Evolutionary conservation across 1,140 invertebrate species (phyloP), one percentile per base, ranked within the genome.

Genomic region (Trichomalopsis sarcophagae): DNA sequence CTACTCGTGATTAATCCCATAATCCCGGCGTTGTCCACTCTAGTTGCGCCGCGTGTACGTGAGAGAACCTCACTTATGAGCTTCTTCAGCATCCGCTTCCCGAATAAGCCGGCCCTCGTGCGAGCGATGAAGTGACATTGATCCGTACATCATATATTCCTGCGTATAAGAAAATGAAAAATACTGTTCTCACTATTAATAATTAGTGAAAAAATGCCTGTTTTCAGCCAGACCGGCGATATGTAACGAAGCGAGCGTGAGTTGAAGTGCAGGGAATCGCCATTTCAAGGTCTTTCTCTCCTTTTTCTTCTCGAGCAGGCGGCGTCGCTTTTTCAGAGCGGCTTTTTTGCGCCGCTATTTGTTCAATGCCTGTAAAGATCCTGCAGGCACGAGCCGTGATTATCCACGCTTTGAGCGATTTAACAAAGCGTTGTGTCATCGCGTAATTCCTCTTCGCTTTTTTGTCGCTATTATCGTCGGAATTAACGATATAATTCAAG

Each of bases 1-100:
- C 92, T 91, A 88, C 88, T 86, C 87, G 88, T 91, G 91, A 92
- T 93, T 92, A 93, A 92, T 92, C 92, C 92, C 86, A 87, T 91
- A 91, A 92, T 89, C 91, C 55, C 89, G 87, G 85, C 86, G 88
- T 89, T 89, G 89, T 90, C 88, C 89, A 89, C 87, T 89, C 87
- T 86, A 87, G 47, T 33, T 36, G 68, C 36, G 55, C 36, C 4
- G 7, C 27, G 27, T 36, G 40, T 88, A 74, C 44, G 88, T 88
- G 86, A 89, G 90, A 86, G 87, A 62, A 62, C 88, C 81, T 88
- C 84, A 87, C 85, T 86, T 81, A 81, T 82, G 79, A 86, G 88
- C 68, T 89, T 87, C 89, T 89, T 87, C 85, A 88, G 84, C 84
- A 88, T 88, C 87, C 88, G 87, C 85, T 88, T 87, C 69, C 88